Evolutionary conservation across 2,113 vertebrate species (phyloP), one percentile per base, ranked within the genome.

Genomic region (Pungitius pungitius): DNA sequence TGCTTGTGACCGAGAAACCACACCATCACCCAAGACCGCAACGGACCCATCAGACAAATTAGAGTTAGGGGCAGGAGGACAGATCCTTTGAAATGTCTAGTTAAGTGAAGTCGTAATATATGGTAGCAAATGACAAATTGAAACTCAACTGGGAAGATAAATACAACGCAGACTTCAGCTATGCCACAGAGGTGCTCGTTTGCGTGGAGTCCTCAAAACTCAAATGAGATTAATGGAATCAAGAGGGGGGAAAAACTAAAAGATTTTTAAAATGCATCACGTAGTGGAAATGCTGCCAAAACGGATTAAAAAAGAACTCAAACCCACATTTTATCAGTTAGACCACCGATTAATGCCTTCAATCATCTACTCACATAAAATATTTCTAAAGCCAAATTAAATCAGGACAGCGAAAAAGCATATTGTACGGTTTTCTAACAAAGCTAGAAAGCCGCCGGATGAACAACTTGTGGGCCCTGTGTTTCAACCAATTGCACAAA

Each of bases 1-100:
- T 6, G n/a, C 13, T 56, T 2, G 26, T 42, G 12, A 76, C 39
- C 20, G 81, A 77, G 59, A 27, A 59, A 85, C 74, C 79, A 73
- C 60, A 62, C 61, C 0, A 39, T 39, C 1, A 15, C 4, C 47
- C 49, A 33, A 67, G 51, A 49, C 40, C 27, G 30, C 24, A 77
- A 67, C 69, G 43, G 37, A 51, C 20, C 54, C 12, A 27, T 47
- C 24, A 10, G 27, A 35, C 22, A 18, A 24, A 56, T 71, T 17
- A n/a, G 8, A 68, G 62, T 56, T 22, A 80, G n/a, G 1, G 47
- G 22, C 3, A 73, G 2, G 20, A 40, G 15, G 22, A 67, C n/a
- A n/a, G n/a, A n/a, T n/a, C n/a, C n/a, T n/a, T n/a, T n/a, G 30
- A 30, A 58, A 66, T 17, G 20, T 63, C 2, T 26, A 6, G 14